Evolutionary conservation across 2,888 invertebrate genomes (phyloP).

Genomic region (Julus scandinavius): DNA sequence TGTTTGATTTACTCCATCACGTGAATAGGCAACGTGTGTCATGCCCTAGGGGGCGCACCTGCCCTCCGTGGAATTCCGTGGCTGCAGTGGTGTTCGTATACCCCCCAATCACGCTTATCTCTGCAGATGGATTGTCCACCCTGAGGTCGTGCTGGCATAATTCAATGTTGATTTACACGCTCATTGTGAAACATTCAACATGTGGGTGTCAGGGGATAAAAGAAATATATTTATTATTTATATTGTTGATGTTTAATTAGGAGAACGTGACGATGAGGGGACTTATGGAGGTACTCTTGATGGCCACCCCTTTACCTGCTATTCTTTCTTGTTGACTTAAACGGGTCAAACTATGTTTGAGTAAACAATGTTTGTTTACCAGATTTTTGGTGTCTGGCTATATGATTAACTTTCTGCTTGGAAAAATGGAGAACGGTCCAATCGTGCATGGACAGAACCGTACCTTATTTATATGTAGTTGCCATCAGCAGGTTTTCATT

Average conservation of each 20-base stretch:
- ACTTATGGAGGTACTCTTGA: neutral
- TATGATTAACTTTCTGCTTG: neutral
- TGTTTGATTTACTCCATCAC: neutral
- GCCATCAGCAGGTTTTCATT: neutral
- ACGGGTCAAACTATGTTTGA: neutral
- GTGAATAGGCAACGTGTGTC: neutral
- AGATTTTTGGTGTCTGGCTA: neutral
- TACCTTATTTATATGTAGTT: neutral
- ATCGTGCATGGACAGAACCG: neutral
- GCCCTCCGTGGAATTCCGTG: slow-evolving; percentile 17
- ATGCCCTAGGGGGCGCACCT: neutral
- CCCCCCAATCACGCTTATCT: slow-evolving; percentile 13
- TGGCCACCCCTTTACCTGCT: slow-evolving; percentile 22
- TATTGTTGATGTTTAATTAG: slow-evolving; percentile 29
- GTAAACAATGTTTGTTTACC: neutral
- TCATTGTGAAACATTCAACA: slow-evolving; percentile 37
- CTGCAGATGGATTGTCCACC: slow-evolving; percentile 27
- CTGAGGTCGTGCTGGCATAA: slow-evolving; percentile 11
- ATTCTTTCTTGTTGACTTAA: neutral
- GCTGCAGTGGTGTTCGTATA: neutral
- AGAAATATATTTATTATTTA: slow-evolving; percentile 17
- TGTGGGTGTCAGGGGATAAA: neutral
- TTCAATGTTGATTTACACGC: slow-evolving; percentile 28
- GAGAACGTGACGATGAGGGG: neutral
- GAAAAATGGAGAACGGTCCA: neutral